Evolutionary conservation across 2,888 invertebrate species (phyloP).

Genomic region (Autographa pulchrina): DNA sequence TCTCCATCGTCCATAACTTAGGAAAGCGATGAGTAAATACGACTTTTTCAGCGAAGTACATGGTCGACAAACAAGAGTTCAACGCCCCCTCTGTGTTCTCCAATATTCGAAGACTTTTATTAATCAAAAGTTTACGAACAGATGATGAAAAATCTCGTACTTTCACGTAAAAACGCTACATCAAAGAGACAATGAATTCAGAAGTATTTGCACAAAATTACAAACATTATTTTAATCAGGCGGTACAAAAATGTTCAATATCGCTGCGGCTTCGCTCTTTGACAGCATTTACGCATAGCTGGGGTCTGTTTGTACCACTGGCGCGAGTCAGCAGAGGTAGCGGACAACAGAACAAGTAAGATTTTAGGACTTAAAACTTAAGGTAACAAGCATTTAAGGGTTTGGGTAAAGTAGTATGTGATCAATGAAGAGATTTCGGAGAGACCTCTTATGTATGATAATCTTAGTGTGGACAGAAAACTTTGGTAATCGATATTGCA

Average conservation of each 20-base stretch:
- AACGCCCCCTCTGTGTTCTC: neutral
- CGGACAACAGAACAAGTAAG: neutral
- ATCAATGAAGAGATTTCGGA: too few relatives aligned
- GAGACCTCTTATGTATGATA: too few relatives aligned
- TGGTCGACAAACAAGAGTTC: neutral
- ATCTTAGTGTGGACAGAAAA: too few relatives aligned
- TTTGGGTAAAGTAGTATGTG: too few relatives aligned
- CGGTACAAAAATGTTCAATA: slow-evolving; percentile 60
- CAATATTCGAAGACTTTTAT: slow-evolving; percentile 4
- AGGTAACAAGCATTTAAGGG: too few relatives aligned
- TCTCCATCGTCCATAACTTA: neutral
- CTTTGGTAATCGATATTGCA: too few relatives aligned
- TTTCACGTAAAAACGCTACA: slow-evolving; percentile 3
- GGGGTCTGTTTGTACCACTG: slow-evolving; percentile 46
- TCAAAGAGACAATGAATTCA: slow-evolving; percentile 39
- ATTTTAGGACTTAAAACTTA: too few relatives aligned
- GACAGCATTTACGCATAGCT: slow-evolving; percentile 68
- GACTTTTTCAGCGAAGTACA: neutral
- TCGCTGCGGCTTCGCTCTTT: slow-evolving; percentile 62
- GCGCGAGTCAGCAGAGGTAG: slow-evolving; percentile 36
- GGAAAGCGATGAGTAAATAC: neutral
- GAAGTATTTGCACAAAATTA: slow-evolving; percentile 32
- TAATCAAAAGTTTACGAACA: neutral
- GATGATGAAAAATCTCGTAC: neutral
- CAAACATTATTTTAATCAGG: slow-evolving; percentile 62